Evolutionary conservation across 2,888 invertebrate species (phyloP).

Genomic region (Cantharis rufa): DNA sequence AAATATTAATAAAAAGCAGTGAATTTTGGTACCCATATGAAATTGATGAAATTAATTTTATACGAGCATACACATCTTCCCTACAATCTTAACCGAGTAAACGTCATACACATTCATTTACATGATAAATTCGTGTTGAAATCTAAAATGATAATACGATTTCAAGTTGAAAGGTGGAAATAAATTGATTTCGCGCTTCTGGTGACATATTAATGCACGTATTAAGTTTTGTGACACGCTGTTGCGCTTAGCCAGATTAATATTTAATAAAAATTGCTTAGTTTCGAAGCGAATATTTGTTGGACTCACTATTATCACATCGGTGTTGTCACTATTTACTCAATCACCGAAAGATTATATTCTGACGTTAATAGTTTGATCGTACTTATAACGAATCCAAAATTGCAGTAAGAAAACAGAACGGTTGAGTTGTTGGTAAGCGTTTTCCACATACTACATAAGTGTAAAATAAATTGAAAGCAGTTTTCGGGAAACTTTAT

Average conservation of each 20-base stretch:
- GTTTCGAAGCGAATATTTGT: constrained; percentile 36
- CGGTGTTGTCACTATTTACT: constrained; percentile 52
- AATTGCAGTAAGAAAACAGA: background rate
- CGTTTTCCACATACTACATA: background rate
- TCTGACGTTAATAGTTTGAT: constrained; percentile 51
- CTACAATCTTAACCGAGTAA: constrained; percentile 32
- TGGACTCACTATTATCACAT: constrained; percentile 44
- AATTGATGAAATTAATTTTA: constrained; percentile 28
- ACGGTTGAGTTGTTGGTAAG: background rate
- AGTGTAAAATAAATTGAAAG: background rate
- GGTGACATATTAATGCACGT: constrained; percentile 57
- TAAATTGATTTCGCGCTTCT: constrained; percentile 56
- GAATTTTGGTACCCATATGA: background rate
- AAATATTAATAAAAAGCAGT: background rate
- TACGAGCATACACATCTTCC: constrained; percentile 24
- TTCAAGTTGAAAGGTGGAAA: constrained; percentile 55
- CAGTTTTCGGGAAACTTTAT: background rate
- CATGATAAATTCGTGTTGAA: constrained; percentile 54
- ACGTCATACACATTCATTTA: constrained; percentile 53
- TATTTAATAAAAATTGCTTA: constrained; percentile 38
- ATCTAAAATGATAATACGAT: constrained; percentile 54
- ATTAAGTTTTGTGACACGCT: constrained; percentile 53
- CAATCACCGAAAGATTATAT: constrained; percentile 51
- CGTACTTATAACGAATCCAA: constrained; percentile 18
- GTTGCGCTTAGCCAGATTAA: constrained; percentile 40